A percentile compares a stretch with the other conserved stretches of the same genome.
Conservation (phyloP, 1,140 invertebrate species). For the Zaprionus tsacasi region DNA sequence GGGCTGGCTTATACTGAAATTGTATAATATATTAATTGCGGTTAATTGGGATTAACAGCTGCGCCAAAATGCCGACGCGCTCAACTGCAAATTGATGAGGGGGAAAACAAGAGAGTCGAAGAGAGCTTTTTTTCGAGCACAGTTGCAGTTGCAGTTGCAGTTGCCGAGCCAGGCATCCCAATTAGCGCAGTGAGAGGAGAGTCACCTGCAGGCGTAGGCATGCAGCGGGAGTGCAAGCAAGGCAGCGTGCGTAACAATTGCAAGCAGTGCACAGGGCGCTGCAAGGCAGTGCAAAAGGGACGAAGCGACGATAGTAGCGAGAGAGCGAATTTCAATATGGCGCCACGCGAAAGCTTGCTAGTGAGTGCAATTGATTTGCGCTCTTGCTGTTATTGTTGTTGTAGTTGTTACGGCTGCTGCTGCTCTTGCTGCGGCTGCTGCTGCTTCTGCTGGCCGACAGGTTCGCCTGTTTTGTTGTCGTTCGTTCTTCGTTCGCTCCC, state of each 20-base stretch:
- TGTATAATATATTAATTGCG: conserved; percentile 83
- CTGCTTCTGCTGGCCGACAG: conserved; percentile 26
- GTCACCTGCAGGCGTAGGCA: background rate
- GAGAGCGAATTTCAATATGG: conserved; percentile 2
- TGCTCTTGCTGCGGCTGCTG: conserved; percentile 5
- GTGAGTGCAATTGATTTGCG: conserved; percentile 61
- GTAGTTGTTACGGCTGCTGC: conserved; percentile 16
- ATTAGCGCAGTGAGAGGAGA: background rate
- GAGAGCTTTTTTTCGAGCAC: conserved; percentile 17
- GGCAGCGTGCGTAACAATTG: background rate
- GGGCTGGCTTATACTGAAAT: conserved; percentile 64
- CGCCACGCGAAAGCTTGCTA: conserved; percentile 30
- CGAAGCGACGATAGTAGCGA: conserved; percentile 1
- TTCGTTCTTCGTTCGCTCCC: conserved; percentile 20
- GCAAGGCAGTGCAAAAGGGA: background rate
- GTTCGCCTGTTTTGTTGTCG: conserved; percentile 26
- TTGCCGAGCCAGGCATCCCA: background rate
- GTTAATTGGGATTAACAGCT: conserved; percentile 84
- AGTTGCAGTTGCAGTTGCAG: background rate
- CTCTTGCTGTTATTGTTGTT: conserved; percentile 1
- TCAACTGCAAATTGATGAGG: conserved; percentile 27
- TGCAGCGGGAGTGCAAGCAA: conserved; percentile 7
- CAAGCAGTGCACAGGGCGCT: background rate
- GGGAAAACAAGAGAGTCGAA: conserved; percentile 11
- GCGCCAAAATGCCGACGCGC: conserved; percentile 73